phyloP scores from a whole-genome alignment of 2,113 vertebrate species.

The Chionodraco myersi region DNA sequence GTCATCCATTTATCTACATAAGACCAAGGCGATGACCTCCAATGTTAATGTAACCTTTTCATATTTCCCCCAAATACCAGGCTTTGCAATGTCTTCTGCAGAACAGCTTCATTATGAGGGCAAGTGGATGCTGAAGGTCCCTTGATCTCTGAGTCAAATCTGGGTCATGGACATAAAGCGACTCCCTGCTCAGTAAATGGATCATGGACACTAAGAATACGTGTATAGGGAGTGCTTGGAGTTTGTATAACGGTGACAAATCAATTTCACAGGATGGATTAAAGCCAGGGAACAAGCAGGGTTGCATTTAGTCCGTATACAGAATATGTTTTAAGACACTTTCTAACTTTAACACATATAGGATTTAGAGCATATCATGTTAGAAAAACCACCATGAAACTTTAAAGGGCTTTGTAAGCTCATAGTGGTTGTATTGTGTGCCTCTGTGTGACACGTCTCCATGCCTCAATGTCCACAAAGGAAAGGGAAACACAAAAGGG shows the following conservation, averaged over 20 bases:
- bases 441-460: no score
- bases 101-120: no score
- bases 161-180: not conserved
- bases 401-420: not conserved
- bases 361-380: not conserved
- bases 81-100: not conserved
- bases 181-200: not conserved
- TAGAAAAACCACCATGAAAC: not conserved
- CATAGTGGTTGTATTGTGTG: no score
- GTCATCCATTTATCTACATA: constrained; percentile 1
- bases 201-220: not conserved
- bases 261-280: not conserved
- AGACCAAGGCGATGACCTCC: constrained; percentile 14
- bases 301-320: not conserved
- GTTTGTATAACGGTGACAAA: not conserved
- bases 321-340: no score
- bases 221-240: not conserved
- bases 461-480: no score
- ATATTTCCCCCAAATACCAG: constrained; percentile 14
- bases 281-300: not conserved
- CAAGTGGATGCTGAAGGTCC: not conserved
- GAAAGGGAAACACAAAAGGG: no score
- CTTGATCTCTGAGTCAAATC: constrained; percentile 6
- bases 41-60: constrained; percentile 20
- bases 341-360: not conserved